Evolutionary conservation across 2,113 vertebrate genomes (phyloP).

Genomic region (Bufo gargarizans): DNA sequence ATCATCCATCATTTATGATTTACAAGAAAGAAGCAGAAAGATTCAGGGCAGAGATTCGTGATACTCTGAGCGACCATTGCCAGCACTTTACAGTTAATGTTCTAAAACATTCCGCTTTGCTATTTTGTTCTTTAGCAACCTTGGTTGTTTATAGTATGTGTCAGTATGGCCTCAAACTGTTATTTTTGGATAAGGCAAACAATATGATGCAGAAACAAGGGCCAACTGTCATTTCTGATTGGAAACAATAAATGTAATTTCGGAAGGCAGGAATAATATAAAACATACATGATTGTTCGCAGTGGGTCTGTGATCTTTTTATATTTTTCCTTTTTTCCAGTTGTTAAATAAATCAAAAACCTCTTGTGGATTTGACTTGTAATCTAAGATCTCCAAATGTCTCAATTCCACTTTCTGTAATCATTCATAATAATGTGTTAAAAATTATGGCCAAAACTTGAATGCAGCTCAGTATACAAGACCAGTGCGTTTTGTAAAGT

Average conservation of each 20-base stretch:
- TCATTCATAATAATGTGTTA: constrained; percentile 57
- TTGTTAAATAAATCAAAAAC: constrained; percentile 69
- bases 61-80: not conserved
- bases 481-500: constrained; percentile 1
- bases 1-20: constrained; percentile 39
- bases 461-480: constrained; percentile 55
- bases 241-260: constrained; percentile 68
- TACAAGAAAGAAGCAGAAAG: constrained; percentile 26
- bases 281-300: constrained; percentile 65
- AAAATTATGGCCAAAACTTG: constrained; percentile 57
- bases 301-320: constrained; percentile 66
- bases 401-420: constrained; percentile 63
- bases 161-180: constrained; percentile 59
- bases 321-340: constrained; percentile 38
- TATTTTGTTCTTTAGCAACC: constrained; percentile 62
- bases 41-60: constrained; percentile 12
- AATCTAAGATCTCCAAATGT: constrained; percentile 64
- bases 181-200: constrained; percentile 64
- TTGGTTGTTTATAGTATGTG: constrained; percentile 61
- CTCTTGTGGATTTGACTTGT: constrained; percentile 67
- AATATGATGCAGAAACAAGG: constrained; percentile 63
- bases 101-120: constrained; percentile 45
- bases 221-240: constrained; percentile 68
- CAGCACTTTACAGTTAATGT: constrained; percentile 36
- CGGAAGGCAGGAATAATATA: constrained; percentile 65